Conservation (phyloP, 2,113 vertebrate genomes). For the Amphiprion percula region DNA sequence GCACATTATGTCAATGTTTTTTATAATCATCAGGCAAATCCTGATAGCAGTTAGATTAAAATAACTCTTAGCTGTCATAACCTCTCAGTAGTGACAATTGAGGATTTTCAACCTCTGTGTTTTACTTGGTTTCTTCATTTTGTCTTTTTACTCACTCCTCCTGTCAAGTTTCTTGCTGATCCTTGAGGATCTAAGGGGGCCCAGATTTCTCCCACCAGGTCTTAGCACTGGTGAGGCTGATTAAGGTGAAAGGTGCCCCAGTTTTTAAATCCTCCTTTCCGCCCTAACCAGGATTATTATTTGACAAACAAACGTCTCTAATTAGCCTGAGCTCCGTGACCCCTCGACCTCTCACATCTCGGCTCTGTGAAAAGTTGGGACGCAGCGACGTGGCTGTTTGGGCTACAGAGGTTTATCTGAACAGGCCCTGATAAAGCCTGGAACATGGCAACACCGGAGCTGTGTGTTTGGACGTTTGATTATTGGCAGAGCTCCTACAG, state of each 20-base stretch:
- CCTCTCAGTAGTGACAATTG: background rate
- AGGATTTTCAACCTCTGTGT: background rate
- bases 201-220: constrained; percentile 9
- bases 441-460: background rate
- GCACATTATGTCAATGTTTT: too few relatives aligned
- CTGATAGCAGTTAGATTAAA: too few relatives aligned
- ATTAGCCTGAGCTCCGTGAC: constrained; percentile 39
- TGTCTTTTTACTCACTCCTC: too few relatives aligned
- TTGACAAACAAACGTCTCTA: constrained; percentile 43
- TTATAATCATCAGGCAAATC: too few relatives aligned
- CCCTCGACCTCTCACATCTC: constrained; percentile 36
- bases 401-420: constrained; percentile 47
- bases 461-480: background rate
- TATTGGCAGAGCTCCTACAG: background rate
- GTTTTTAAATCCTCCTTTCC: constrained; percentile 17
- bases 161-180: background rate
- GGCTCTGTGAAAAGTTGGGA: constrained; percentile 20
- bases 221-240: constrained; percentile 30
- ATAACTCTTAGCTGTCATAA: background rate
- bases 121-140: background rate
- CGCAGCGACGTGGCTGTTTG: constrained; percentile 14
- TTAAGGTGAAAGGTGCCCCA: constrained; percentile 62
- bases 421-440: constrained; percentile 34
- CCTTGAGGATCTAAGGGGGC: background rate
- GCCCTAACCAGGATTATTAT: constrained; percentile 47